Conservation (phyloP, 2,888 invertebrate species). For the Zeuzera pyrina region DNA sequence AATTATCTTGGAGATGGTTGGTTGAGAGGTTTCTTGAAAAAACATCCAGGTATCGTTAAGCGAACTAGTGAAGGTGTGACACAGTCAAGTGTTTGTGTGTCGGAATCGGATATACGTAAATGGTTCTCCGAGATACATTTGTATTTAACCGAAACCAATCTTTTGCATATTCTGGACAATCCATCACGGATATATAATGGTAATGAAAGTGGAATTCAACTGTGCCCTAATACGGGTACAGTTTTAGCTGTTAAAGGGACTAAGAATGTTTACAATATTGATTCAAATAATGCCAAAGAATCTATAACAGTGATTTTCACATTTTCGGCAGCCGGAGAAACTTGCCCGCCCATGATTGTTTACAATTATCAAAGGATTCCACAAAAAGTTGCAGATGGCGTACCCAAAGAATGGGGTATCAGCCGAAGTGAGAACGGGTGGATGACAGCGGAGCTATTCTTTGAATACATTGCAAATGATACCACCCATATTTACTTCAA, state of each 20-base stretch:
- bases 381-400: constrained; percentile 15
- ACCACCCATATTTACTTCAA: constrained; percentile 17
- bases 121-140: no score
- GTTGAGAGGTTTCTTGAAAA: no score
- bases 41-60: no score
- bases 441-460: constrained; percentile 27
- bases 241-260: constrained; percentile 16
- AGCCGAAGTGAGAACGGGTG: constrained; percentile 26
- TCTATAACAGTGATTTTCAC: constrained; percentile 23
- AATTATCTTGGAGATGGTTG: constrained; percentile 9
- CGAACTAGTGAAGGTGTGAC: no score
- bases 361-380: constrained; percentile 22
- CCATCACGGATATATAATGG: constrained; percentile 16
- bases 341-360: constrained; percentile 20
- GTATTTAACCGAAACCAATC: no score
- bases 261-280: constrained; percentile 20
- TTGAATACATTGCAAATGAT: constrained; percentile 23
- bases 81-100: no score
- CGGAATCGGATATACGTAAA: no score
- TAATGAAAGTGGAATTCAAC: constrained; percentile 15
- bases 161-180: no score
- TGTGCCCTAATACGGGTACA: constrained; percentile 16
- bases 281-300: constrained; percentile 17
- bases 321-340: constrained; percentile 19
- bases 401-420: constrained; percentile 21